A percentile compares a stretch with the other conserved stretches of the same genome.
Evolutionary conservation across 92 coral and sea anemone genomes (phyloP).

Genomic region (Zoanthus gigantus): DNA sequence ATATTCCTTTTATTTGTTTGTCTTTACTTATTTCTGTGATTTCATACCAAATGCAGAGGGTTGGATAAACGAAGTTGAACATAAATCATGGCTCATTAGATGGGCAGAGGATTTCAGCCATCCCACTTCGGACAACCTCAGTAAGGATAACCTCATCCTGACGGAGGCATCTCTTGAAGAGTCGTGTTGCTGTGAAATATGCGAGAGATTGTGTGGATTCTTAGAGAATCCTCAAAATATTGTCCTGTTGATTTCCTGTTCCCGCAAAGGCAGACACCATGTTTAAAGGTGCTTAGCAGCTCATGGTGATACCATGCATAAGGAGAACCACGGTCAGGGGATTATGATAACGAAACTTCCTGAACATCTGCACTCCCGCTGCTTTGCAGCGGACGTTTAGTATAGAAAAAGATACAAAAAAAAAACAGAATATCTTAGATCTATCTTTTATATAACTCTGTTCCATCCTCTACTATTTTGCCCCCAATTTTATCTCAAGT

Average conservation of each 20-base stretch:
- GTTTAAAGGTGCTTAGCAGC: slow-evolving; percentile 8
- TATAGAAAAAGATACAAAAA: not conserved
- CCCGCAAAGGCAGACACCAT: slow-evolving; percentile 14
- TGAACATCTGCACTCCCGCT: not conserved
- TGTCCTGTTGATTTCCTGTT: not conserved
- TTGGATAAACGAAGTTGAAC: not conserved
- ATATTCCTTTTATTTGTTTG: no score
- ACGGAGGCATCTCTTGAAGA: not conserved
- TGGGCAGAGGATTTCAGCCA: slow-evolving; percentile 21
- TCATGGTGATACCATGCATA: not conserved
- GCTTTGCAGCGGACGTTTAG: not conserved
- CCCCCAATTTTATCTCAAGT: no score
- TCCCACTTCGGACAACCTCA: not conserved
- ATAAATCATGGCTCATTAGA: not conserved
- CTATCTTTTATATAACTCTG: no score
- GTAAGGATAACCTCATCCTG: not conserved
- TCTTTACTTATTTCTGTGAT: not conserved
- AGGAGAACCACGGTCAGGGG: slow-evolving; percentile 15
- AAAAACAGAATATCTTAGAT: no score
- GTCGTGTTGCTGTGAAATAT: not conserved
- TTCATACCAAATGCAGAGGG: not conserved
- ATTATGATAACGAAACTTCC: slow-evolving; percentile 13
- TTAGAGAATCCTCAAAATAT: not conserved
- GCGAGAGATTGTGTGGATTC: not conserved
- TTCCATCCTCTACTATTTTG: no score